phyloP scores from a whole-genome alignment of 2,888 invertebrate genomes.

The Thumatha senex region DNA sequence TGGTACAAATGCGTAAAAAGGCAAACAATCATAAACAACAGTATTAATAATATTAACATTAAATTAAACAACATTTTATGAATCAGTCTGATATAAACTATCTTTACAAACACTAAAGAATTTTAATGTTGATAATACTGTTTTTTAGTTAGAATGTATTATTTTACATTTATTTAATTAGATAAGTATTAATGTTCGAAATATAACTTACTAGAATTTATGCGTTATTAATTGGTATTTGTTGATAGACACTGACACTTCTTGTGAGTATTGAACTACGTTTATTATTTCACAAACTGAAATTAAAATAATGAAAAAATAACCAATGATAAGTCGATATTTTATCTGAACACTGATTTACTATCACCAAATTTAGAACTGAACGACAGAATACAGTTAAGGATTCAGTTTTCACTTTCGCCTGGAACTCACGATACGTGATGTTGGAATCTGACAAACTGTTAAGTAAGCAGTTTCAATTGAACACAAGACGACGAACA shows the following conservation, averaged over 20 bases:
- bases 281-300: conserved; percentile 8
- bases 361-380: conserved; percentile 3
- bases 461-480: conserved; percentile 69
- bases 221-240: background rate
- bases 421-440: conserved; percentile 56
- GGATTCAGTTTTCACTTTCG: background rate
- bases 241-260: background rate
- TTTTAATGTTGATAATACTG: too few species aligned
- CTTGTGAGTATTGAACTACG: background rate
- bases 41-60: too few species aligned
- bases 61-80: too few species aligned
- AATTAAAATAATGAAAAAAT: conserved; percentile 14
- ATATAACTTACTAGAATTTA: conserved; percentile 10
- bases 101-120: too few species aligned
- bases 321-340: conserved; percentile 12
- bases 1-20: too few species aligned
- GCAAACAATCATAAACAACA: too few species aligned
- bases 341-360: conserved; percentile 30
- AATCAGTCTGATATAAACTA: too few species aligned
- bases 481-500: conserved; percentile 46
- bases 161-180: background rate
- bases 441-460: conserved; percentile 39
- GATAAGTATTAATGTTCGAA: too few species aligned
- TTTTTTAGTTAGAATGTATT: too few species aligned
- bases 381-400: too few species aligned